These are phyloP conservation scores for Drosophila truncata DNA, from an alignment of 1,140 invertebrate species.

Conservation along the genomic window DNA sequence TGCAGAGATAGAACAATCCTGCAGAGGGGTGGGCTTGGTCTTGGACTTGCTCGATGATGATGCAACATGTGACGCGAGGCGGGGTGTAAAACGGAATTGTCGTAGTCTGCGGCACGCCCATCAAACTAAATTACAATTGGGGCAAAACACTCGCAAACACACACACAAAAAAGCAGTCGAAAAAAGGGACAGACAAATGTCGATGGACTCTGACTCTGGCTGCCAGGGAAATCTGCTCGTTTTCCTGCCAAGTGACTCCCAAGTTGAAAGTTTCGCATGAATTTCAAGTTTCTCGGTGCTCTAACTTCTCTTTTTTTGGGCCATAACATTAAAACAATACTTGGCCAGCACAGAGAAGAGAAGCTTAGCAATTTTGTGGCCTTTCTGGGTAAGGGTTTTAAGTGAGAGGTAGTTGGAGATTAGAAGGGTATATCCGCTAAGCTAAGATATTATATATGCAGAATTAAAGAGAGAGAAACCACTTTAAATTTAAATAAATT, in stretches of 20 bases:
- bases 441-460: not conserved
- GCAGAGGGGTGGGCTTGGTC: not conserved
- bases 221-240: conserved; percentile 14
- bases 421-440: not conserved
- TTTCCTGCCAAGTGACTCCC: conserved; percentile 26
- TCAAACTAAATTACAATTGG: conserved; percentile 78
- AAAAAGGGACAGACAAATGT: conserved; percentile 40
- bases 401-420: not conserved
- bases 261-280: conserved; percentile 63
- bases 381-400: conserved; percentile 26
- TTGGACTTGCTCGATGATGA: conserved; percentile 31
- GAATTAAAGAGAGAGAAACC: not conserved
- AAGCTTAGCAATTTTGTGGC: conserved; percentile 44
- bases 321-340: conserved; percentile 54
- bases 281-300: conserved; percentile 52
- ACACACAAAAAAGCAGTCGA: conserved; percentile 26
- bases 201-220: conserved; percentile 30
- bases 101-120: conserved; percentile 73
- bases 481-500: not conserved
- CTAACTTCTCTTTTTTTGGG: conserved; percentile 19
- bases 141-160: conserved; percentile 9
- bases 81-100: conserved; percentile 42
- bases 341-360: conserved; percentile 7
- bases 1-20: conserved; percentile 37
- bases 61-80: conserved; percentile 72